Base-by-base conservation (phyloP, 2,888 invertebrate species). In the Mallateleia sp. region DNA sequence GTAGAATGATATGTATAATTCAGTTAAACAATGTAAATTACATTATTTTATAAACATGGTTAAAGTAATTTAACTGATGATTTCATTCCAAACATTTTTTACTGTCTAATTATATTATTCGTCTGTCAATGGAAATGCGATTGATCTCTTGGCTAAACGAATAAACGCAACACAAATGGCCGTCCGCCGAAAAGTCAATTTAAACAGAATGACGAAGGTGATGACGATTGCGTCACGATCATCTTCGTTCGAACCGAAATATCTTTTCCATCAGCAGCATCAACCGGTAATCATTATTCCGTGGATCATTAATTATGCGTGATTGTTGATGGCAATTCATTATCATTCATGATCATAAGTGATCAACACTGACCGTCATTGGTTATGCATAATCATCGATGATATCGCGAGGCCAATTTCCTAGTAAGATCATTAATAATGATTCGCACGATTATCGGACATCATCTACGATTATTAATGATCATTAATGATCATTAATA, bases 311-410 rank as follows among this genome's bases (percentile, higher is more conserved):
- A 79, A 71, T 71, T 79, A 71, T 71, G 60, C 80, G 47, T 42
- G 56, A 80, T 80, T 45, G 56, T 54, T 72, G 72, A 71, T 80
- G 64, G 64, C 72, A 5, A 66, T 74, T 47, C 66, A 66, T 81
- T 81, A 74, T 81, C 81, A 81, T 74, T 74, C 81, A 74, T 74
- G 81, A 81, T 81, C 81, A 47, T 58, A 58, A 81, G 42, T 74
- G 81, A 81, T 81, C 81, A 80, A 66, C 81, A 54, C 56, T 42
- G 56, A 24, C 54, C 80, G 56, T 81, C 66, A 72, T 72, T 81
- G 66, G 72, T 64, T 66, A 80, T 72, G 64, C 80, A 80, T 80
- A 80, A 72, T 71, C 72, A 80, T 72, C 47, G 64, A 64, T 72
- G n/a, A n/a, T n/a, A 80, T 15, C 71, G 25, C 79, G 71, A 32